Percentiles rank a stretch among this genome's conserved stretches.
These are phyloP conservation scores for Colostygia pectinataria DNA, from an alignment of 2,888 invertebrate species.

Conservation along the genomic window DNA sequence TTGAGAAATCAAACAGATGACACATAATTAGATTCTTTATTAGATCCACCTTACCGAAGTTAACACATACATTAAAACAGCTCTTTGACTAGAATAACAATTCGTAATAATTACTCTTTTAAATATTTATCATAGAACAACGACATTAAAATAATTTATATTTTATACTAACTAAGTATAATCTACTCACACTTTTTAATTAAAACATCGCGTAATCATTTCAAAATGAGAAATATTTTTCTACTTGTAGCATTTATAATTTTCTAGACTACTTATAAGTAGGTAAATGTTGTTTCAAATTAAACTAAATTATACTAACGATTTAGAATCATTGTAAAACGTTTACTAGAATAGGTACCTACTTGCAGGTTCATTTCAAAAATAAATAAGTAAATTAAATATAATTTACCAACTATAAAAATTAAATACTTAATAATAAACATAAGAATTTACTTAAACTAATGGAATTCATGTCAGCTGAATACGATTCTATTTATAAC, in stretches of 20 bases:
- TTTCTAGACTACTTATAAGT: background rate
- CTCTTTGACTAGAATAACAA: slow-evolving; percentile 78
- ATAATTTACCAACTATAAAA: slow-evolving; percentile 4
- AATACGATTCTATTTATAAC: background rate
- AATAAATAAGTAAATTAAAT: slow-evolving; percentile 1
- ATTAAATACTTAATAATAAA: too few relatives aligned
- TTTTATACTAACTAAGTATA: slow-evolving; percentile 10
- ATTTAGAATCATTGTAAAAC: slow-evolving; percentile 14
- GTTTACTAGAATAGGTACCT: too few relatives aligned
- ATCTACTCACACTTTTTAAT: slow-evolving; percentile 17
- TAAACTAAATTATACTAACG: slow-evolving; percentile 4
- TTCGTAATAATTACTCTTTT: slow-evolving; percentile 58
- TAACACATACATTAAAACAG: slow-evolving; percentile 70
- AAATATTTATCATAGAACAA: slow-evolving; percentile 71
- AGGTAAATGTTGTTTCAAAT: background rate
- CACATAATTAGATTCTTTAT: slow-evolving; percentile 39
- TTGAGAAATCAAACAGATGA: background rate
- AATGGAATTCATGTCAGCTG: slow-evolving; percentile 10
- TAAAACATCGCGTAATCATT: slow-evolving; percentile 20
- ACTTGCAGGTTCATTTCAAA: background rate
- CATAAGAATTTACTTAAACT: slow-evolving; percentile 1
- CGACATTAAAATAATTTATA: slow-evolving; percentile 57
- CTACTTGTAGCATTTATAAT: slow-evolving; percentile 1
- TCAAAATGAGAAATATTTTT: background rate
- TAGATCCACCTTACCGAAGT: slow-evolving; percentile 47